phyloP scores from a whole-genome alignment of 2,113 vertebrate species.

The Prolemur simus region DNA sequence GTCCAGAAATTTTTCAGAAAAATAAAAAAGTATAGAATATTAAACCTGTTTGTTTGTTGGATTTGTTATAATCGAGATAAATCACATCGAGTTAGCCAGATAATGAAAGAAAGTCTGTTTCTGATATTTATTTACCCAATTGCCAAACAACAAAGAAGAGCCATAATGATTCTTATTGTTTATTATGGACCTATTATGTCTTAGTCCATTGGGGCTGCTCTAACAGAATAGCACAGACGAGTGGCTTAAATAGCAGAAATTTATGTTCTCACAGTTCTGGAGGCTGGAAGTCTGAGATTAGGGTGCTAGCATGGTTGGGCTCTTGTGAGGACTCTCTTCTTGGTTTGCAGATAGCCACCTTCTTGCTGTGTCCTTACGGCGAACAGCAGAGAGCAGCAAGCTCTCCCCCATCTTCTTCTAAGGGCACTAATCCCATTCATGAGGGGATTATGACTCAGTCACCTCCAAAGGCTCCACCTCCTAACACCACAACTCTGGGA shows the following conservation, averaged over 20 bases:
- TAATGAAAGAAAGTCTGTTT: conserved; percentile 57
- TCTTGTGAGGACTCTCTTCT: background rate
- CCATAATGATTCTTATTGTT: conserved; percentile 32
- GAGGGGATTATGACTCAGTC: fast-evolving
- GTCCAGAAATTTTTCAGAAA: background rate
- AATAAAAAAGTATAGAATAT: conserved; percentile 30
- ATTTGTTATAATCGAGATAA: conserved; percentile 64
- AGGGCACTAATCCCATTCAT: no score
- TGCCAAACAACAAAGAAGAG: conserved; percentile 51
- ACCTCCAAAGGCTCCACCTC: no score
- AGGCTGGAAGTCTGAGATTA: background rate
- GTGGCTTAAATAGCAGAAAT: background rate
- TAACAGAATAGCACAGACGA: background rate
- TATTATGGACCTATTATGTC: background rate
- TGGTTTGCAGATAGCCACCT: no score
- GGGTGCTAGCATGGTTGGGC: no score
- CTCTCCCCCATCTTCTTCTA: fast-evolving
- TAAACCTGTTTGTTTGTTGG: conserved; percentile 53
- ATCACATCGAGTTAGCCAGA: conserved; percentile 72
- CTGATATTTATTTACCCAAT: conserved; percentile 62
- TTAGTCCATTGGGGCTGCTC: background rate
- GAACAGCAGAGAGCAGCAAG: background rate
- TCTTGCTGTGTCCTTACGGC: background rate
- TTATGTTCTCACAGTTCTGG: background rate
- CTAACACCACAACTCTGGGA: background rate